Evolutionary conservation across 2,113 vertebrate species (phyloP), one percentile per base, ranked within the genome.

Genomic region (Symphodus melops): DNA sequence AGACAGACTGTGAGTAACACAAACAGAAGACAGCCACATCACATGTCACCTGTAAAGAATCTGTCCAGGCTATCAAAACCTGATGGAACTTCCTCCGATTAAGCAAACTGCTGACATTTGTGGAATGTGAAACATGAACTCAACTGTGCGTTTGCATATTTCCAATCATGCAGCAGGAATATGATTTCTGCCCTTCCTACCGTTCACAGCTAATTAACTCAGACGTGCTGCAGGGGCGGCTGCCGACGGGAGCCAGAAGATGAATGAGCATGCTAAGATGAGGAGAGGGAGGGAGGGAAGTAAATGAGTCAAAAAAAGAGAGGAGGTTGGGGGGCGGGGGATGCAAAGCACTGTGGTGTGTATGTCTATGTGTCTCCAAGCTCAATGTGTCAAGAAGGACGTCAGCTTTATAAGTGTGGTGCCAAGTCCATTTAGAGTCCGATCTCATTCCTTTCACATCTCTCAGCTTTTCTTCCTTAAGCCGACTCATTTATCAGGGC

Each of bases 151-250:
- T 59, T 71, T 63, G 21, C 54, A 76, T 49, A 37, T 77, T 67
- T 68, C 19, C 44, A 74, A 57, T 69, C 28, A 54, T 41, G 10
- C 36, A n/a, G 49, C 20, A 41, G 33, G 25, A 71, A 60, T 25
- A n/a, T 3, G 48, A 12, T 14, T 41, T 23, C 66, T 59, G 60
- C 20, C 17, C 33, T 67, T 52, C 23, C 64, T 68, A 44, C 53
- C 58, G 76, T 72, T 72, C 71, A 72, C 46, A 74, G 74, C 46
- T 77, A 86, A 87, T 89, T 83, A 85, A 81, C 52, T 84, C 68
- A 72, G 69, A 67, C 55, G 13, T 53, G 49, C 25, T 61, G 60
- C 72, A 75, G 56, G 39, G 83, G 71, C 28, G 21, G 66, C 60
- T 61, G 77, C 69, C 72, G 83, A 70, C 42, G 10, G 68, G 48